Percentiles rank a stretch among this genome's conserved stretches.
Conservation (phyloP, 2,888 invertebrate genomes). For the Drosophila merina region DNA sequence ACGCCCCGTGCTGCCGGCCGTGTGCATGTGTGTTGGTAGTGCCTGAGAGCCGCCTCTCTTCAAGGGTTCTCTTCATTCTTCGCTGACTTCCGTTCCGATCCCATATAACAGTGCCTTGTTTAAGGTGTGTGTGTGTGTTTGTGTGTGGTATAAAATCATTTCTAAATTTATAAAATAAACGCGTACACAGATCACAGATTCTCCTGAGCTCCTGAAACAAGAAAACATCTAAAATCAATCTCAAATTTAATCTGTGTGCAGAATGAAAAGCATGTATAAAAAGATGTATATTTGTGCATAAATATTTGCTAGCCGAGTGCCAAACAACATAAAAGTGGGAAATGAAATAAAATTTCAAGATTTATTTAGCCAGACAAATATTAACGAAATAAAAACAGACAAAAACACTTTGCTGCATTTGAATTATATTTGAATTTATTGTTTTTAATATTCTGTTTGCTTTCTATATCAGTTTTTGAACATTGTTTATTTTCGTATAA, state of each 20-base stretch:
- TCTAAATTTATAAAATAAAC: slow-evolving; percentile 69
- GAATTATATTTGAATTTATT: slow-evolving; percentile 33
- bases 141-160: slow-evolving; percentile 63
- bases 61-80: slow-evolving; percentile 28
- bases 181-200: slow-evolving; percentile 28
- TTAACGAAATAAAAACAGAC: slow-evolving; percentile 1
- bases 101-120: slow-evolving; percentile 7
- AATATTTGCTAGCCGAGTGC: slow-evolving; percentile 29
- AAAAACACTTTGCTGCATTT: slow-evolving; percentile 32
- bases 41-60: slow-evolving; percentile 24
- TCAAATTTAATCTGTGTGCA: slow-evolving; percentile 49
- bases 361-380: slow-evolving; percentile 31
- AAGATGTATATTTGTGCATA: slow-evolving; percentile 37
- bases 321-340: slow-evolving; percentile 40
- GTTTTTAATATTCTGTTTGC: slow-evolving; percentile 27
- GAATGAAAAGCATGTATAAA: slow-evolving; percentile 9
- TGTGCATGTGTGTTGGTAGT: slow-evolving; percentile 19
- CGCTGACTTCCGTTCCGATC: slow-evolving; percentile 58
- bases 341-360: slow-evolving; percentile 41
- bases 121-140: slow-evolving; percentile 3
- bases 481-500: slow-evolving; percentile 60
- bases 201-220: slow-evolving; percentile 1
- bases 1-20: slow-evolving; percentile 39
- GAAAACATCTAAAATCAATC: slow-evolving; percentile 45
- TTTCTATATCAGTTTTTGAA: slow-evolving; percentile 40